Evolutionary conservation across 1,140 invertebrate genomes (phyloP).

Genomic region (Sycobia sp.): DNA sequence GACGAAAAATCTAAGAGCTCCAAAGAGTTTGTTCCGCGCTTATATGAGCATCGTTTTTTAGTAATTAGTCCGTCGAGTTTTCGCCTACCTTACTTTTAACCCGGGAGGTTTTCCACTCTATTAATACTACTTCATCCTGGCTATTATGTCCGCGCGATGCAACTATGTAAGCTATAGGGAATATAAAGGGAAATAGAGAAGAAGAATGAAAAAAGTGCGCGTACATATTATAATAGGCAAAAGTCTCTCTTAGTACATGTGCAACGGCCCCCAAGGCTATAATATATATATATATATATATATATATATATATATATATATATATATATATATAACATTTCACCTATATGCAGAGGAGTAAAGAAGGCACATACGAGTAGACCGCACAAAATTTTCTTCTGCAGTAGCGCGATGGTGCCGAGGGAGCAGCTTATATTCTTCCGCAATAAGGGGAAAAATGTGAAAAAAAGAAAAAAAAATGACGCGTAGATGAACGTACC

Average conservation of each 20-base stretch:
- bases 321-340: slow-evolving; percentile 1
- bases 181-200: slow-evolving; percentile 4
- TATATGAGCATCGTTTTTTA: no score
- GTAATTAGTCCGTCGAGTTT: no score
- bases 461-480: no score
- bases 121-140: neutral
- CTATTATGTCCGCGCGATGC: neutral
- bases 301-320: neutral
- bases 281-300: neutral
- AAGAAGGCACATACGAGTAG: slow-evolving; percentile 5
- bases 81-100: no score
- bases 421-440: slow-evolving; percentile 34
- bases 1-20: no score
- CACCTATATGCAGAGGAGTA: slow-evolving; percentile 4
- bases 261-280: no score
- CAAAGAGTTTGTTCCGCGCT: no score
- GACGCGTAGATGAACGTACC: no score
- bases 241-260: neutral
- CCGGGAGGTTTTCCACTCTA: no score
- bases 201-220: neutral
- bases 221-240: no score
- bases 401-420: neutral
- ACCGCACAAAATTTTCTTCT: slow-evolving; percentile 8
- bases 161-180: neutral
- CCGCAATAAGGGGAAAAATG: slow-evolving; percentile 48